Evolutionary conservation across 2,888 invertebrate species (phyloP).

Genomic region (Noctua janthe): DNA sequence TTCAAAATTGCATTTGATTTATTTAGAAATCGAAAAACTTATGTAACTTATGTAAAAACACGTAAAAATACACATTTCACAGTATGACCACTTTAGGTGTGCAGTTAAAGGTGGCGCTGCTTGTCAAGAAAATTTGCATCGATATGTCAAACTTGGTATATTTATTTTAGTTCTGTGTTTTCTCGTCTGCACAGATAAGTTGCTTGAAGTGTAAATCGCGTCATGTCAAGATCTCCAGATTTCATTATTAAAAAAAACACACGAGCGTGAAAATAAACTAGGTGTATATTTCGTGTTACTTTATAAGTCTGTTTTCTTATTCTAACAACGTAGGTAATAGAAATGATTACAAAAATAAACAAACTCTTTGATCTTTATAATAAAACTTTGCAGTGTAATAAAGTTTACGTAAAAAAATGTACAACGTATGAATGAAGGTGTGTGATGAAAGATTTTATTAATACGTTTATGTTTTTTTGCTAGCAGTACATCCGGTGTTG

Average conservation of each 20-base stretch:
- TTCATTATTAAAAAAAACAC: background rate
- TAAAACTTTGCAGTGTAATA: slow-evolving; percentile 36
- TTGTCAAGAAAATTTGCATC: too few relatives aligned
- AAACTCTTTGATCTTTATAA: slow-evolving; percentile 35
- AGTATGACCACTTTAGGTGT: too few relatives aligned
- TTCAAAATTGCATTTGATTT: background rate
- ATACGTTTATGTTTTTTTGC: slow-evolving; percentile 10
- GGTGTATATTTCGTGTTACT: background rate
- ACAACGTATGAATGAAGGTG: slow-evolving; percentile 11
- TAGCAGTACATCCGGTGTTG: background rate
- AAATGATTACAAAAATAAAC: slow-evolving; percentile 27
- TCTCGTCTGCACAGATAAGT: too few relatives aligned
- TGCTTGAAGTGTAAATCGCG: too few relatives aligned
- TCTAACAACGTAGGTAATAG: slow-evolving; percentile 2
- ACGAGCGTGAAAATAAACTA: background rate
- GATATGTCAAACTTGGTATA: too few relatives aligned
- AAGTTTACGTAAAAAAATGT: background rate
- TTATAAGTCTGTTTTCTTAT: background rate
- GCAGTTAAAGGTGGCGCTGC: too few relatives aligned
- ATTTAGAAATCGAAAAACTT: background rate
- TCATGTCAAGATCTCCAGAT: background rate
- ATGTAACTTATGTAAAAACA: background rate
- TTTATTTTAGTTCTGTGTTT: too few relatives aligned
- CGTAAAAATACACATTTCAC: background rate
- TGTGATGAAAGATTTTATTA: slow-evolving; percentile 28